phyloP scores from a whole-genome alignment of 2,113 vertebrate species.

The Hystrix brachyura region DNA sequence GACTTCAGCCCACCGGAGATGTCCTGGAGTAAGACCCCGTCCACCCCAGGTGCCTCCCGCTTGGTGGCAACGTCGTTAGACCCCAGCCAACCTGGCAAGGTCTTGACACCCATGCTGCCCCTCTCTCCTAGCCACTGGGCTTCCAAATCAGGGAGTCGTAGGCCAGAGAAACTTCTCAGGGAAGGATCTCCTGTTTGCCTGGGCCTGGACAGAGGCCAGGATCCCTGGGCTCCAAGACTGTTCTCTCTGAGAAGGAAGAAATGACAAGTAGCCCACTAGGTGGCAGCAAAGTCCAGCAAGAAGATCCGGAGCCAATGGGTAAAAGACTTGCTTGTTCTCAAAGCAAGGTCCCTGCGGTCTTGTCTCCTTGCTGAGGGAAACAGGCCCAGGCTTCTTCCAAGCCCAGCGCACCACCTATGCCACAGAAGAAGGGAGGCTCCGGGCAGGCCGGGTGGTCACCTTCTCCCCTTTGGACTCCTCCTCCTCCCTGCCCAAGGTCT shows the following conservation, averaged over 20 bases:
- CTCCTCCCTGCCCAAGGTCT: neutral
- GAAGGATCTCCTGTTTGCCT: neutral
- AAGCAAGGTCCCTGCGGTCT: neutral
- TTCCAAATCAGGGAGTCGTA: neutral
- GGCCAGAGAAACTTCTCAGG: neutral
- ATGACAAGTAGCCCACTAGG: slow-evolving; percentile 51
- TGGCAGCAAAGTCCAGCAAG: slow-evolving; percentile 76
- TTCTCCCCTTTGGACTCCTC: neutral
- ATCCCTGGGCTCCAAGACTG: neutral
- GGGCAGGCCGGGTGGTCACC: neutral
- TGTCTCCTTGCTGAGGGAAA: neutral
- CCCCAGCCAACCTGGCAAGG: neutral
- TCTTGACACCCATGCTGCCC: neutral
- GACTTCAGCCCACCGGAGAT: neutral
- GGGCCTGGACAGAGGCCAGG: neutral
- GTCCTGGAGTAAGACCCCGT: neutral
- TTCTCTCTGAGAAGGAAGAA: neutral
- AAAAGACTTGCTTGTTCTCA: neutral
- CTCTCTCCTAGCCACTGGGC: neutral
- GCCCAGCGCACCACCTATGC: neutral
- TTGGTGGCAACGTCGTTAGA: neutral
- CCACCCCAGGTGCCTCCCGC: neutral
- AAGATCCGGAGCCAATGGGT: rapidly evolving
- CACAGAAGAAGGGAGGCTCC: neutral
- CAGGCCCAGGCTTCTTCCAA: neutral